Conservation (phyloP, 2,797 vertebrate genomes). For the Premnoplex brunnescens region DNA sequence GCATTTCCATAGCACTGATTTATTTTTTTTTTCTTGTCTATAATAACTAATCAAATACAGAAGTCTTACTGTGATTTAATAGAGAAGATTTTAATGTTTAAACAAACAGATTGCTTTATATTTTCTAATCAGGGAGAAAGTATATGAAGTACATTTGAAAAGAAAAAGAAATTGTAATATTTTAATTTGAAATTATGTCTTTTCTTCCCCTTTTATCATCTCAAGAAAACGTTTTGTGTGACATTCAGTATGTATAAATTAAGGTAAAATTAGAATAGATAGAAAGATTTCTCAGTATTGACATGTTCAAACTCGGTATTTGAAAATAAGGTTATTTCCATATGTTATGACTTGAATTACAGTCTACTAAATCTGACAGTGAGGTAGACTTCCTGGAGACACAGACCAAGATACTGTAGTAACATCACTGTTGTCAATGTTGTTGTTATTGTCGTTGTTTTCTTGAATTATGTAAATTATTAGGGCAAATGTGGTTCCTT, state of each 20-base stretch:
- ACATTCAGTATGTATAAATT: background rate
- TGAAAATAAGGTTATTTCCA: background rate
- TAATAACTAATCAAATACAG: background rate
- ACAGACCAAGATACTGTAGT: background rate
- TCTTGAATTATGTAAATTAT: background rate
- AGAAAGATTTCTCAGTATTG: background rate
- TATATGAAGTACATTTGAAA: background rate
- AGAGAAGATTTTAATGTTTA: background rate
- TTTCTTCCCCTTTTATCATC: background rate
- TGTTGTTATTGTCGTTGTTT: background rate
- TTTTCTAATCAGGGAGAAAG: background rate
- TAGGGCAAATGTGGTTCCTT: background rate
- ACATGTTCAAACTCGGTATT: background rate
- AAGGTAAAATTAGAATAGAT: background rate
- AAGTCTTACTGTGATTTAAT: background rate
- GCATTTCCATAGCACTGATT: background rate
- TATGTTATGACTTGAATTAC: background rate
- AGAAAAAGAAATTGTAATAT: background rate
- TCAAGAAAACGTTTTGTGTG: background rate
- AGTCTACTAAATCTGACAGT: background rate
- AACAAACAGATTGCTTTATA: background rate
- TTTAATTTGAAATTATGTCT: background rate
- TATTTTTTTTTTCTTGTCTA: background rate
- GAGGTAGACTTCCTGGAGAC: background rate
- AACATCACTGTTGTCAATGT: background rate